These are phyloP conservation scores for Aspidiotus rigidus DNA, from an alignment of 2,888 invertebrate species.

Conservation along the genomic window DNA sequence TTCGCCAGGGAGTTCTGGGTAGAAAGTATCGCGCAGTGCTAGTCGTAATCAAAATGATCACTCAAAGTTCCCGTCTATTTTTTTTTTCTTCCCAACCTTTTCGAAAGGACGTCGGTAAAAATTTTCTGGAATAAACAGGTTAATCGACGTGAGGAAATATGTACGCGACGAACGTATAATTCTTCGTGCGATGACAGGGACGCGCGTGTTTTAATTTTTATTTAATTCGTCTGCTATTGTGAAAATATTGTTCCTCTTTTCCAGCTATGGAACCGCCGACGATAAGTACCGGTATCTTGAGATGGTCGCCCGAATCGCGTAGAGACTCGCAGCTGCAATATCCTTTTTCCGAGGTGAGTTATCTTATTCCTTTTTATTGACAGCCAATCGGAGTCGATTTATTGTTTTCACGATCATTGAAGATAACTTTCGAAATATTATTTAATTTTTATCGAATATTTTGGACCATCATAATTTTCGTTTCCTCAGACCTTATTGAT, in stretches of 20 bases:
- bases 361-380: not conserved
- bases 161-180: not conserved
- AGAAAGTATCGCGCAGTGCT: not conserved
- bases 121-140: slow-evolving; percentile 9
- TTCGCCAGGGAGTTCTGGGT: slow-evolving; percentile 17
- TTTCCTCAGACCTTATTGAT: no score
- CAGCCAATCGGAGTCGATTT: no score
- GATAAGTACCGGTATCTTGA: slow-evolving; percentile 9
- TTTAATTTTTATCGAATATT: no score
- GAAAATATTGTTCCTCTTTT: not conserved
- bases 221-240: not conserved
- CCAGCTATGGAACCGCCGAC: slow-evolving; percentile 16
- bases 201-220: not conserved
- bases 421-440: no score
- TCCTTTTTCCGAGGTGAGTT: slow-evolving; percentile 2
- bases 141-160: slow-evolving; percentile 12
- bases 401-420: no score
- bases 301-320: slow-evolving; percentile 11
- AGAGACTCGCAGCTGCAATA: slow-evolving; percentile 3
- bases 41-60: slow-evolving; percentile 20
- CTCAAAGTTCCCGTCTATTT: slow-evolving; percentile 10
- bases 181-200: not conserved
- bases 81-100: not conserved
- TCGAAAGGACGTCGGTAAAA: not conserved
- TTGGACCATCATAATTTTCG: no score